Conservation (phyloP, 2,888 invertebrate genomes). For the Dendrolimus houi region DNA sequence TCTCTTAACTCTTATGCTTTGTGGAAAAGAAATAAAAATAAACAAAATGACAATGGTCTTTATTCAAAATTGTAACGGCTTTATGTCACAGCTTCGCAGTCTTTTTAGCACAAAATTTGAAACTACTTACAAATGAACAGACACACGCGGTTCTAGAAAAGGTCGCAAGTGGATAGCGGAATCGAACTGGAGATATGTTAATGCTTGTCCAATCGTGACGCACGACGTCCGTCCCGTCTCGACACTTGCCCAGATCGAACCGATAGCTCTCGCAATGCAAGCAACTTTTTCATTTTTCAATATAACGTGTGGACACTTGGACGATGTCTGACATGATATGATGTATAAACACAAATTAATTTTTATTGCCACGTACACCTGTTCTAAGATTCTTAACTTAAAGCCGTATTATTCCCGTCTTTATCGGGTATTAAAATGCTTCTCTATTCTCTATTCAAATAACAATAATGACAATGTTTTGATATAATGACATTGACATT, state of each 20-base stretch:
- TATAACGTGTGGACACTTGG: background rate
- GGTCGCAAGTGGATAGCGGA: slow-evolving; percentile 44
- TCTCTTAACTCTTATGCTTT: too few species aligned
- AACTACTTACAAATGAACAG: background rate
- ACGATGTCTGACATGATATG: background rate
- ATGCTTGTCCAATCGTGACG: slow-evolving; percentile 70
- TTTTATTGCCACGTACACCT: background rate
- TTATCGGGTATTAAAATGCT: too few species aligned
- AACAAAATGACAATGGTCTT: too few species aligned
- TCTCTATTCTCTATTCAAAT: too few species aligned
- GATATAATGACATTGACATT: too few species aligned
- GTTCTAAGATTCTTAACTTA: too few species aligned
- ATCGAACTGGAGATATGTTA: slow-evolving; percentile 69
- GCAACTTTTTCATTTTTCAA: slow-evolving; percentile 5
- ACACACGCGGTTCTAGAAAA: slow-evolving; percentile 4
- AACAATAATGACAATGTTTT: too few species aligned
- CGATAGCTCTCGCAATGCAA: slow-evolving; percentile 4
- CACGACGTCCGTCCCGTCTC: slow-evolving; percentile 57
- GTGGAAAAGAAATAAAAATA: too few species aligned
- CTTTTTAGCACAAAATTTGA: background rate
- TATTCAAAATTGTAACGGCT: too few species aligned
- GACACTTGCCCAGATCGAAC: slow-evolving; percentile 36
- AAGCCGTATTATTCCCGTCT: too few species aligned
- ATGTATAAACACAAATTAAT: background rate
- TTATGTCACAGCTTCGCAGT: too few species aligned